A percentile compares a stretch with the other conserved stretches of the same genome.
Evolutionary conservation across 2,888 invertebrate genomes (phyloP).

Genomic region (Panzeria rudis): DNA sequence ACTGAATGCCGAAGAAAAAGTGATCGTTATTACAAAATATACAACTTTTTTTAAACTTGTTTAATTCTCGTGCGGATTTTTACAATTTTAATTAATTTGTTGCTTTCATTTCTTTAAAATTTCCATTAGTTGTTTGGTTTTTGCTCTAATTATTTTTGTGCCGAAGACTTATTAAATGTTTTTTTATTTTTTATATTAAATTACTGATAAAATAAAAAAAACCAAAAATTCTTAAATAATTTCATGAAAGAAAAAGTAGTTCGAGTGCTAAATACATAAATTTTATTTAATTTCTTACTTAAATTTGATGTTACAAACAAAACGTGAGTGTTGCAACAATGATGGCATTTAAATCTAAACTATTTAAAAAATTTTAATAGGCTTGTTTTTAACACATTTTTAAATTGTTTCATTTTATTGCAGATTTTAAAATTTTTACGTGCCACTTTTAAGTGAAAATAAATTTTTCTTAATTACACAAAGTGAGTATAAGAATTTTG

Average conservation of each 20-base stretch:
- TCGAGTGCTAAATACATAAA: slow-evolving; percentile 51
- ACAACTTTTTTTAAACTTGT: slow-evolving; percentile 42
- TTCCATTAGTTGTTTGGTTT: slow-evolving; percentile 61
- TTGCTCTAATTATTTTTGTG: slow-evolving; percentile 68
- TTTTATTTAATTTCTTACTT: slow-evolving; percentile 19
- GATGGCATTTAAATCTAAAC: slow-evolving; percentile 6
- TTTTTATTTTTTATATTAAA: slow-evolving; percentile 2
- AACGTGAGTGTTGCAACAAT: slow-evolving; percentile 48
- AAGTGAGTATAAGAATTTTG: slow-evolving; percentile 35
- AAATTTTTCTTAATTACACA: slow-evolving; percentile 22
- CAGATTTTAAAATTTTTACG: slow-evolving; percentile 39
- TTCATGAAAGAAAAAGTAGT: slow-evolving; percentile 36
- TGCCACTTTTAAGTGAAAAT: slow-evolving; percentile 23
- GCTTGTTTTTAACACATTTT: slow-evolving; percentile 21
- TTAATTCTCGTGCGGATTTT: slow-evolving; percentile 67
- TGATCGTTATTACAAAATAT: slow-evolving; percentile 47
- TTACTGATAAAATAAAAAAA: slow-evolving; percentile 6
- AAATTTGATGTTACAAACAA: slow-evolving; percentile 20
- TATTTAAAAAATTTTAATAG: slow-evolving; percentile 13
- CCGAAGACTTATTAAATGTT: slow-evolving; percentile 31
- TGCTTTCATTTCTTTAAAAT: slow-evolving; percentile 52
- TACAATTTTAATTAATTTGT: slow-evolving; percentile 25
- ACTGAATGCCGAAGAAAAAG: slow-evolving; percentile 32
- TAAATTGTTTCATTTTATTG: background rate
- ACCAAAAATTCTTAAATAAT: slow-evolving; percentile 10